Evolutionary conservation across 2,797 vertebrate species (phyloP).

Genomic region (Pangasius macronema): DNA sequence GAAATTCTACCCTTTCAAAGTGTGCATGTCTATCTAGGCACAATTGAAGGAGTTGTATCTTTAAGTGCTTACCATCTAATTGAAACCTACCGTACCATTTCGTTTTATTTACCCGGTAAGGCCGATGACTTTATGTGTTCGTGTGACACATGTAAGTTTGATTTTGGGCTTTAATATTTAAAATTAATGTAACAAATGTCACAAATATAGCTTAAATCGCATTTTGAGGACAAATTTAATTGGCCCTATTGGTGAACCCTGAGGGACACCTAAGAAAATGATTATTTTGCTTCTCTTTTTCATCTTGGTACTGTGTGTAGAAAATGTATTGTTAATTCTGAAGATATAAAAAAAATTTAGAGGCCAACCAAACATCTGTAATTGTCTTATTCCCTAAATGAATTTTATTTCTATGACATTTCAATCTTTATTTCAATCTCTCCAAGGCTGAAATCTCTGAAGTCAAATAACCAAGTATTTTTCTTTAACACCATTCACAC

Average conservation of each 20-base stretch:
- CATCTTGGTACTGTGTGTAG: background rate
- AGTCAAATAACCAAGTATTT: background rate
- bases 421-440: no score
- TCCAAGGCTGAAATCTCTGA: background rate
- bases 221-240: background rate
- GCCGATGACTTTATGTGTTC: background rate
- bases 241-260: background rate
- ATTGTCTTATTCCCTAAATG: background rate
- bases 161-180: background rate
- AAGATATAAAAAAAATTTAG: background rate
- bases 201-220: background rate
- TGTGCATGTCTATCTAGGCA: background rate
- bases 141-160: background rate
- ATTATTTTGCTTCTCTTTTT: background rate
- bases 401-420: background rate
- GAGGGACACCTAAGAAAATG: background rate
- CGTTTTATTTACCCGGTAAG: background rate
- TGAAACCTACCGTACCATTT: background rate
- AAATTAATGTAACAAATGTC: background rate
- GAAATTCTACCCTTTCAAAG: slow-evolving; percentile 1
- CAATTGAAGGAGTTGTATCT: background rate
- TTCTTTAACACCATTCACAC: background rate
- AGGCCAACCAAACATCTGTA: slow-evolving; percentile 12
- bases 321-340: slow-evolving; percentile 1
- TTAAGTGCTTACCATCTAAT: background rate